Conservation (phyloP, 2,797 vertebrate species). For the Cryptoprocta ferox region DNA sequence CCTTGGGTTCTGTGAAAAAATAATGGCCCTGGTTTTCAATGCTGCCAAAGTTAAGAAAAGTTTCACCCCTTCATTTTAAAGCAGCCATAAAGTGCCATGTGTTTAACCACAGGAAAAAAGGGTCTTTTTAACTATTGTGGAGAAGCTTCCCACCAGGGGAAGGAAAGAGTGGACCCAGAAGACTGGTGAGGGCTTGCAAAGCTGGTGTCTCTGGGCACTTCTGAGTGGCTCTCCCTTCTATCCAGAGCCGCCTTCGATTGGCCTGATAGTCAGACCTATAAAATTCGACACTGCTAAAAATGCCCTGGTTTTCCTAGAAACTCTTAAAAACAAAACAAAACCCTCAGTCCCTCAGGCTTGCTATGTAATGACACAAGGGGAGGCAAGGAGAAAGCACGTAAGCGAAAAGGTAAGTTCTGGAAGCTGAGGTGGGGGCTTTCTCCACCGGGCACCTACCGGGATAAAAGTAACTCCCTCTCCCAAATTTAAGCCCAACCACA, state of each 20-base stretch:
- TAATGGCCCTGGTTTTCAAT: conserved; percentile 86
- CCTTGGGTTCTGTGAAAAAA: conserved; percentile 84
- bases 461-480: not conserved
- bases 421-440: not conserved
- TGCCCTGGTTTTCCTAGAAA: conserved; percentile 37
- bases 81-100: conserved; percentile 84
- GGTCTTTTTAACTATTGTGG: conserved; percentile 81
- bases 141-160: conserved; percentile 73
- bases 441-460: not conserved
- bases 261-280: conserved; percentile 73
- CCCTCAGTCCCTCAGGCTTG: not conserved
- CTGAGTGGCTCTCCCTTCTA: not conserved
- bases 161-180: not conserved
- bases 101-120: conserved; percentile 79
- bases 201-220: not conserved
- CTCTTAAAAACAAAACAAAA: not conserved
- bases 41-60: conserved; percentile 84
- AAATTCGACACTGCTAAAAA: conserved; percentile 50
- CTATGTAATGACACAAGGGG: not conserved
- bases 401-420: not conserved
- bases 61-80: conserved; percentile 87
- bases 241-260: conserved; percentile 22
- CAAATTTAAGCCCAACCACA: not conserved
- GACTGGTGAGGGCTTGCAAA: not conserved
- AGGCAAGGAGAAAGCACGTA: not conserved